phyloP scores from a whole-genome alignment of 1,140 invertebrate species.

The Cyrtorhinus lividipennis region DNA sequence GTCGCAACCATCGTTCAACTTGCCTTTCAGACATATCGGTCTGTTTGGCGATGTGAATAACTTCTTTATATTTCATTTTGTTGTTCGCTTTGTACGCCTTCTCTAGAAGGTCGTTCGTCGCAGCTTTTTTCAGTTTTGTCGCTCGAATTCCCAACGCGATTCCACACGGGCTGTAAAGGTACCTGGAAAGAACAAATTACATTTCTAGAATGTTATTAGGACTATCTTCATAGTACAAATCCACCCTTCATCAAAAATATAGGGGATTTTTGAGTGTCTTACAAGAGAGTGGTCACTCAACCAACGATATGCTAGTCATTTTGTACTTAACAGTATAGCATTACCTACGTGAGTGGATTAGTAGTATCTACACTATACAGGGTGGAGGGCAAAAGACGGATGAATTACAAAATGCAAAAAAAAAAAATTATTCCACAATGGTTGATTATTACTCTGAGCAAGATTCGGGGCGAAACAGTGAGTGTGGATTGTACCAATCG shows the following conservation, averaged over 20 bases:
- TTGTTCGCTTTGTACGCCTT: constrained; percentile 47
- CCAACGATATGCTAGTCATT: no score
- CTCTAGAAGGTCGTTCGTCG: constrained; percentile 52
- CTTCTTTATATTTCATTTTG: constrained; percentile 59
- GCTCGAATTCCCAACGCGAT: constrained; percentile 61
- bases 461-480: no score
- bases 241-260: background rate
- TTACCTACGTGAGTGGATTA: no score
- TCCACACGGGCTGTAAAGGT: constrained; percentile 60
- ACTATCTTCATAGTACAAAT: no score
- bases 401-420: no score
- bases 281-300: background rate
- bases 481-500: no score
- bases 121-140: constrained; percentile 54
- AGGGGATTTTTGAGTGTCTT: background rate
- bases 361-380: no score
- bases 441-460: no score
- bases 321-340: no score
- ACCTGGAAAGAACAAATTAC: constrained; percentile 38
- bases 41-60: constrained; percentile 66
- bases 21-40: constrained; percentile 73
- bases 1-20: constrained; percentile 79
- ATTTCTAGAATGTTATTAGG: background rate
- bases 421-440: no score
- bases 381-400: no score